Base-by-base conservation (phyloP, 1,140 invertebrate species). In the Magallana angulata region DNA sequence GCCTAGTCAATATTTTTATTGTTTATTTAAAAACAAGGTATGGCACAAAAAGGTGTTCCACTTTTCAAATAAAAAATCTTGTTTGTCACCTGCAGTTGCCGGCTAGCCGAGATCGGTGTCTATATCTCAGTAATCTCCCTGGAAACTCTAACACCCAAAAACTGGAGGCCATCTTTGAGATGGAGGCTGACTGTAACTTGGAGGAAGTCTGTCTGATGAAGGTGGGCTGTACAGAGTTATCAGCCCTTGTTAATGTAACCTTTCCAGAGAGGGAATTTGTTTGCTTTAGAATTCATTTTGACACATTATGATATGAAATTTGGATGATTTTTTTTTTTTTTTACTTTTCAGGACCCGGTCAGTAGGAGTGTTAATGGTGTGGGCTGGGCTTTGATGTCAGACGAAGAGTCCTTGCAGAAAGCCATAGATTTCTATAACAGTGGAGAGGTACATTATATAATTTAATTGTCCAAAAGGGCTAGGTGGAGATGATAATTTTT, bases 201-300 rank as follows among this genome's bases (percentile, higher is more conserved):
- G 90, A 94, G 18, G 93, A 94, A 86, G 90, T 92, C 30, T 91
- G 91, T 87, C 88, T 94, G 14, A 92, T 92, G 89, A 94, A 94
- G 93, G 93, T 94, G 85, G 68, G 48, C 24, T 9, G 30, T 12
- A 48, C 56, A 82, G 3, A 57, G 3, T 57, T 82, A 82, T 57
- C 81, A 14, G 7, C 48, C 48, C 12, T 82, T 57, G 14, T 58
- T 2, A 57, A 82, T 8, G 62, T 14, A 14, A 48, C 5, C 0
- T 3, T 48, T 48, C 36, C 36, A 48, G 36, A 48, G 36, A 48
- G 1, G 36, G 36, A 48, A 48, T 48, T 48, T 5, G 2, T 0
- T 48, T 1, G 36, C 0, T 48, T 2, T 1, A 48, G 36, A 48
- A 3, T 48, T 3, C 36, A 48, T 48, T 48, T 48, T 48, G 5